phyloP scores from a whole-genome alignment of 2,113 vertebrate species.

The Entelurus aequoreus region DNA sequence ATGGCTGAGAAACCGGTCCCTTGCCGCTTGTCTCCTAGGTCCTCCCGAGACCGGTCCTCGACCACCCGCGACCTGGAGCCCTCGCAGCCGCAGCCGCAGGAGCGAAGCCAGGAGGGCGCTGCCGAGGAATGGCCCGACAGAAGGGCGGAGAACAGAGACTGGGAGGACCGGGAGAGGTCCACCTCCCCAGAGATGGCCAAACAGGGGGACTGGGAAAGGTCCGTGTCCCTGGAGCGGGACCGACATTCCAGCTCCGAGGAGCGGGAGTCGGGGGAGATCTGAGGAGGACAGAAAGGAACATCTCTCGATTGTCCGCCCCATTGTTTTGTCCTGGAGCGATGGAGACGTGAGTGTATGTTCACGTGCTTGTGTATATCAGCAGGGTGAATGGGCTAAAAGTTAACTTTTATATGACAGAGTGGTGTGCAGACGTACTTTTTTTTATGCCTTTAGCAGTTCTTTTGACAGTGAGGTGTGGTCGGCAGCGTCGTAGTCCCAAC shows the following conservation, averaged over 20 bases:
- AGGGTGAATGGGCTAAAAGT: constrained; percentile 5
- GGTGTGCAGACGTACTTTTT: constrained; percentile 17
- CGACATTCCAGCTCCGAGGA: constrained; percentile 73
- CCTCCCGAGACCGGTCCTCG: constrained; percentile 61
- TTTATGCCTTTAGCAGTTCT: constrained; percentile 27
- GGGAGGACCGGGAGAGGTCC: constrained; percentile 54
- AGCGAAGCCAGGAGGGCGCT: constrained; percentile 39
- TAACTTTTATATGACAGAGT: constrained; percentile 32
- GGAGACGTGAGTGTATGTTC: constrained; percentile 28
- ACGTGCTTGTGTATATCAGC: constrained; percentile 39
- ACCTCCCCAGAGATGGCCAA: constrained; percentile 53
- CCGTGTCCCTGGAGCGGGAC: constrained; percentile 67
- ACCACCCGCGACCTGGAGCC: constrained; percentile 59
- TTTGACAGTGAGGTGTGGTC: constrained; percentile 2
- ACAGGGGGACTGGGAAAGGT: constrained; percentile 61
- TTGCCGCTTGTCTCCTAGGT: constrained; percentile 16
- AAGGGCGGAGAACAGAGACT: constrained; percentile 32
- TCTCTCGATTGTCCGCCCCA: constrained; percentile 37
- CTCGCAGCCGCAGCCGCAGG: constrained; percentile 58
- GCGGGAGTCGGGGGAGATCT: constrained; percentile 76
- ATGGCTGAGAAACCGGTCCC: background rate
- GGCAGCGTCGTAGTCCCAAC: too few species aligned
- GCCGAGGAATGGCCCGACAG: constrained; percentile 45
- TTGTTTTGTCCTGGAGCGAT: constrained; percentile 38
- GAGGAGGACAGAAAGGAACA: constrained; percentile 50